Evolutionary conservation across 2,797 vertebrate genomes (phyloP), one percentile per base, ranked within the genome.

Genomic region (Galago senegalensis): DNA sequence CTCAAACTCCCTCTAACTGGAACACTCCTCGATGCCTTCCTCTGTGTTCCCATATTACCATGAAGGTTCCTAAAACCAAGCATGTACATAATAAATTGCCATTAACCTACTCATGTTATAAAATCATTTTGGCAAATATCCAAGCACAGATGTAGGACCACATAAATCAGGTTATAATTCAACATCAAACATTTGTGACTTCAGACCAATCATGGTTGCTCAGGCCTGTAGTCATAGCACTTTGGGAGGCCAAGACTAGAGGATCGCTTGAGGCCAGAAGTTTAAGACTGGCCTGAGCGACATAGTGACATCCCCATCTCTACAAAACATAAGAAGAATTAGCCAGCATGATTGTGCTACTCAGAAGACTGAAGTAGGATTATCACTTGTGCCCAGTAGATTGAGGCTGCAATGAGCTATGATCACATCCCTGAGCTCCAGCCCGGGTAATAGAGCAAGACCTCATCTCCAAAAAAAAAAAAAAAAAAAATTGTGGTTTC

Each of bases 51-150:
- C 37, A 77, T 2, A 27, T 60, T 63, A 75, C 72, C 40, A 73
- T 2, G 53, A 60, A 82, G 40, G 7, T 9, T 90, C 73, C 86
- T 73, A 73, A 82, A 76, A 37, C 60, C 67, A 94, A 75, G 63
- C 12, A 37, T 27, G 67, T 72, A 79, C 5, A 20, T 18, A 67
- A 61, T 40, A 82, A 72, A 17, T 17, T 69, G 60, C 91, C 87
- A 87, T 76, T 43, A 87, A 67, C 81, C 82, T 69, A 49, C 4
- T 73, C 77, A 60, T 0, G 23, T 63, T 76, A 89, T 77, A 89
- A 89, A 91, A 87, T 89, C 34, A 85, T 60, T 75, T 8, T 97
- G 80, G 86, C 79, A 96, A 93, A 87, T 49, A 87, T 37, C 40
- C 12, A 89, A 89, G 58, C n/a, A 84, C 72, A 96, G 76, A 91